Conservation (phyloP, 2,797 vertebrate genomes). For the Neopelma chrysocephalum region DNA sequence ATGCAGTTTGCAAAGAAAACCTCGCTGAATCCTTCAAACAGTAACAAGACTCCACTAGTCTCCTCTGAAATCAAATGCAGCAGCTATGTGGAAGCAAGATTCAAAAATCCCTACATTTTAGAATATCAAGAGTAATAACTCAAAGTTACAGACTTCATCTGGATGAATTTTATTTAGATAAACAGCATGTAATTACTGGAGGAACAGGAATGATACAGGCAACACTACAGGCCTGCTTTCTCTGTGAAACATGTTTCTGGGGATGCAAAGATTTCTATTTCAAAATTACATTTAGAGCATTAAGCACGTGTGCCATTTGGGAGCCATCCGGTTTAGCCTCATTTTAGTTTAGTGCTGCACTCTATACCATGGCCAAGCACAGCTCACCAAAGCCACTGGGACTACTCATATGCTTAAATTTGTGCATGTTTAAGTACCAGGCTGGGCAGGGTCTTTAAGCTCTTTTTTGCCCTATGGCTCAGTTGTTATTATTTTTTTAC, state of each 20-base stretch:
- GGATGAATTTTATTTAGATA: slow-evolving; percentile 34
- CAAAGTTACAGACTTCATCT: slow-evolving; percentile 8
- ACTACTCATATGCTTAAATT: not conserved
- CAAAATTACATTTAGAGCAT: slow-evolving; percentile 1
- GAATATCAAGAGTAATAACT: not conserved
- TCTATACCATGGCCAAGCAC: not conserved
- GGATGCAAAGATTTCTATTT: slow-evolving; percentile 24
- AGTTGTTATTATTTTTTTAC: not conserved
- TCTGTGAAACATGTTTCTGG: not conserved
- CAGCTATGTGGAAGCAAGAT: not conserved
- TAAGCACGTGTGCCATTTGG: not conserved
- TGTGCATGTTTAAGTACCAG: not conserved
- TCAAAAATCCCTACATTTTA: not conserved
- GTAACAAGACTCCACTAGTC: not conserved
- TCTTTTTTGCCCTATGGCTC: not conserved
- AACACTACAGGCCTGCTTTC: not conserved
- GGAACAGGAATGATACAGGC: not conserved
- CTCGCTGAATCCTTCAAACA: not conserved
- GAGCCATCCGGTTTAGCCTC: not conserved
- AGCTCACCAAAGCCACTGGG: not conserved
- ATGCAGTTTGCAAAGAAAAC: slow-evolving; percentile 28
- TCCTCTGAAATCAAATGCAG: slow-evolving; percentile 6
- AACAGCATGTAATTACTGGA: not conserved
- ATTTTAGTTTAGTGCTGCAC: not conserved
- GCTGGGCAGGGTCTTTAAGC: not conserved